Percentiles rank a stretch among this genome's conserved stretches.
phyloP scores from a whole-genome alignment of 2,113 vertebrate genomes.

The Daboia siamensis region DNA sequence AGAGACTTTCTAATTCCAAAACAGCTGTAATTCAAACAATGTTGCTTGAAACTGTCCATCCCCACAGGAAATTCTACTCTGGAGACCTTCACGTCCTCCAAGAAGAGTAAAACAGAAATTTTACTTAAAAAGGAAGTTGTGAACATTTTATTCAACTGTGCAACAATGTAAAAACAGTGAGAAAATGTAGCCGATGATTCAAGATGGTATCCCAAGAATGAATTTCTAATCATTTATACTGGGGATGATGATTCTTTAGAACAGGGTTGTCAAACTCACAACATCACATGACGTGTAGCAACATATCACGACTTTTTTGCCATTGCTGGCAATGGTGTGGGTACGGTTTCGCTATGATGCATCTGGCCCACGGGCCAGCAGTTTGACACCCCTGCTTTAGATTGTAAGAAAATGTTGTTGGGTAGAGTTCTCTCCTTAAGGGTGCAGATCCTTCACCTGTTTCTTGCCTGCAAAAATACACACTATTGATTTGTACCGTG shows the following conservation, averaged over 20 bases:
- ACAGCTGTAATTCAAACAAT: not conserved
- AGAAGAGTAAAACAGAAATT: not conserved
- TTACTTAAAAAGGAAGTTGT: slow-evolving; percentile 15
- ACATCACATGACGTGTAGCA: too few species aligned
- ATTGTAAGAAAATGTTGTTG: not conserved
- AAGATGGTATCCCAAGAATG: not conserved
- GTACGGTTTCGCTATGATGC: too few species aligned
- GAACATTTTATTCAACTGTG: not conserved
- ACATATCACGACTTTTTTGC: too few species aligned
- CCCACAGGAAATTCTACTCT: slow-evolving; percentile 25
- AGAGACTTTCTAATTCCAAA: not conserved
- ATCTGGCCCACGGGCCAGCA: too few species aligned
- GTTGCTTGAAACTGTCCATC: slow-evolving; percentile 19
- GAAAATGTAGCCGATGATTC: not conserved
- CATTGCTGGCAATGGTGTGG: too few species aligned
- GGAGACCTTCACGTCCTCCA: not conserved
- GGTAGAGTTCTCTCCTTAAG: not conserved
- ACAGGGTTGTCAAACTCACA: too few species aligned
- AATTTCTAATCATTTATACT: not conserved
- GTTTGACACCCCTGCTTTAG: not conserved
- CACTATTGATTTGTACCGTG: not conserved
- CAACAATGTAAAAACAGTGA: not conserved
- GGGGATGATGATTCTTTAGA: not conserved
- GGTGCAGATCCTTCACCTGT: not conserved
- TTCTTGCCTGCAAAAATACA: not conserved